Evolutionary conservation across 1,140 invertebrate species (phyloP).

Genomic region (Brachionus asplanchnoidis): DNA sequence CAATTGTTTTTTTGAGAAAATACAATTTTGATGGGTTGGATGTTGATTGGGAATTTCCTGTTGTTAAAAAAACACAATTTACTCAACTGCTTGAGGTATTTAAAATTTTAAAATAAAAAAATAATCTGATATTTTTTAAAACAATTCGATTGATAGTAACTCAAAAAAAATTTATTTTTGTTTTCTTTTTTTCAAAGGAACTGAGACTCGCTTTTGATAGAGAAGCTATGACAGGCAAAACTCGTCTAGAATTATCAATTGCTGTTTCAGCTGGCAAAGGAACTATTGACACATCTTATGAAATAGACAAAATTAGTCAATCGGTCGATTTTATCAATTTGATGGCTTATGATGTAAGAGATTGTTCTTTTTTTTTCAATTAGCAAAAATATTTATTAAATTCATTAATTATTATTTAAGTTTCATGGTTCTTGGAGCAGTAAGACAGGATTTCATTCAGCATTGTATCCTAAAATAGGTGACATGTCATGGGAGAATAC

Average conservation of each 20-base stretch:
- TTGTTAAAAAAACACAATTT: slow-evolving; percentile 42
- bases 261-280: slow-evolving; percentile 45
- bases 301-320: slow-evolving; percentile 71
- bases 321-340: slow-evolving; percentile 91
- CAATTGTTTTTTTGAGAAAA: slow-evolving; percentile 54
- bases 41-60: slow-evolving; percentile 50
- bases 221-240: slow-evolving; percentile 62
- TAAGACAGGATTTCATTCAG: slow-evolving; percentile 28
- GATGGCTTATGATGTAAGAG: slow-evolving; percentile 71
- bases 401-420: slow-evolving; percentile 48
- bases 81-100: slow-evolving; percentile 43
- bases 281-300: slow-evolving; percentile 62
- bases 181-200: slow-evolving; percentile 15
- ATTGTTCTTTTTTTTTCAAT: background rate
- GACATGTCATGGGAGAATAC: background rate
- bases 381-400: background rate
- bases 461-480: background rate
- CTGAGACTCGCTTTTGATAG: slow-evolving; percentile 43
- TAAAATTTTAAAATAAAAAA: too few relatives aligned
- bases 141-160: too few relatives aligned
- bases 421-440: slow-evolving; percentile 37
- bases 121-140: too few relatives aligned
- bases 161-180: background rate
- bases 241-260: slow-evolving; percentile 61
- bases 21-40: slow-evolving; percentile 52